Evolutionary conservation across 2,888 invertebrate genomes (phyloP), one percentile per base, ranked within the genome.

Genomic region (Ceriagrion tenellum): DNA sequence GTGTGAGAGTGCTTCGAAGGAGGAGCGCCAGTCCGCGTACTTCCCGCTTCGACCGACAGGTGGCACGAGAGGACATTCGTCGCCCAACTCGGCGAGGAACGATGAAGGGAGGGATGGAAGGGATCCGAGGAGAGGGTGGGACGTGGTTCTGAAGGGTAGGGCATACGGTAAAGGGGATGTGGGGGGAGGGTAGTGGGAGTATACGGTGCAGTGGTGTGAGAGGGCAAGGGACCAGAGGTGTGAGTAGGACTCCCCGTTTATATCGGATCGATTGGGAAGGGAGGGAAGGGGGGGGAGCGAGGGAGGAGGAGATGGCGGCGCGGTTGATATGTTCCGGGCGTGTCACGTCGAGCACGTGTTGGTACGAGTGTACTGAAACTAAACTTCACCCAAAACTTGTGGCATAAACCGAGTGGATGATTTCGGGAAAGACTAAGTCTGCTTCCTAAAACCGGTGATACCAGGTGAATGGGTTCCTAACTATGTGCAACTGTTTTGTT

Each of bases 21-120:
- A 69, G n/a, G 69, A 69, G n/a, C 59, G 26, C 47, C 47, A n/a
- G 55, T 89, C 55, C 89, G 55, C 55, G 93, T 93, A 47, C 69
- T 93, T 93, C 93, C n/a, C 35, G 69, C 93, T 93, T 74, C 18
- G 47, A 12, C 93, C 93, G 69, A 93, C 93, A 93, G 93, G 93
- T 93, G 93, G 93, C 93, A 93, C 69, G 93, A 18, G 69, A 63
- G 69, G 69, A 40, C 93, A n/a, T 89, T 89, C 55, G n/a, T 18
- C 55, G 26, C 55, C 55, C 13, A 89, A 55, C 16, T n/a, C 55
- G 47, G 23, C 13, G 13, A 40, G 23, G 1, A 69, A 26, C n/a
- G 89, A 18, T 0, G 55, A 16, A 55, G n/a, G 89, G 47, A 47
- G 47, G 47, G 47, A 47, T 55, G 88, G 88, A 1, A 47, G 47